Conservation (phyloP, 1,140 invertebrate genomes). For the Forficula auricularia region DNA sequence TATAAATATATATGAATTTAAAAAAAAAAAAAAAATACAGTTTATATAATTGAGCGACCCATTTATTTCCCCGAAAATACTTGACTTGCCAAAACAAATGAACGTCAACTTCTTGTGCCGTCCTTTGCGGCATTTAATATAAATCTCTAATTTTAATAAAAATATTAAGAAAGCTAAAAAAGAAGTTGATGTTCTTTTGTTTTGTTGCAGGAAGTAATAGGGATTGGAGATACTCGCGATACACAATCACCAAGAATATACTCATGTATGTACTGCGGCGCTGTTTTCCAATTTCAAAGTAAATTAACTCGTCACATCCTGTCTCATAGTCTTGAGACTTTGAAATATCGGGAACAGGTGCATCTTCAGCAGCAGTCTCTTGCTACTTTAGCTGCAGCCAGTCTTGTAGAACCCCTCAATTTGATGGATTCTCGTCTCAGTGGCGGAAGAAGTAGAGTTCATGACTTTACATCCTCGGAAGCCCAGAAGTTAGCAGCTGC, state of each 20-base stretch:
- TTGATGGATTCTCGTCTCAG: slow-evolving; percentile 20
- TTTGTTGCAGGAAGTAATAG: slow-evolving; percentile 57
- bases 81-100: slow-evolving; percentile 64
- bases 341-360: slow-evolving; percentile 57
- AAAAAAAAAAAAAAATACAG: slow-evolving; percentile 5
- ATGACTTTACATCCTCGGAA: slow-evolving; percentile 31
- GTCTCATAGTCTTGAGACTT: slow-evolving; percentile 65
- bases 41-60: slow-evolving; percentile 4
- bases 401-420: slow-evolving; percentile 19
- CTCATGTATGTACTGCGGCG: slow-evolving; percentile 74
- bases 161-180: slow-evolving; percentile 24
- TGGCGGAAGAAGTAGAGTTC: slow-evolving; percentile 22
- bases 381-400: slow-evolving; percentile 18
- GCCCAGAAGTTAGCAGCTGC: slow-evolving; percentile 23
- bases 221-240: slow-evolving; percentile 31
- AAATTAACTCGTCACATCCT: slow-evolving; percentile 74
- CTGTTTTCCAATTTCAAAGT: slow-evolving; percentile 69
- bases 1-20: slow-evolving; percentile 10
- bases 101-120: slow-evolving; percentile 81
- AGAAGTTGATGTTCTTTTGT: slow-evolving; percentile 80
- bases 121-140: neutral
- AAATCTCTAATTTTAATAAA: neutral
- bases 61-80: slow-evolving; percentile 7
- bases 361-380: slow-evolving; percentile 35
- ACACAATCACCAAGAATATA: slow-evolving; percentile 35